Conservation (phyloP, 2,888 invertebrate genomes). For the Drosophila ochracea region DNA sequence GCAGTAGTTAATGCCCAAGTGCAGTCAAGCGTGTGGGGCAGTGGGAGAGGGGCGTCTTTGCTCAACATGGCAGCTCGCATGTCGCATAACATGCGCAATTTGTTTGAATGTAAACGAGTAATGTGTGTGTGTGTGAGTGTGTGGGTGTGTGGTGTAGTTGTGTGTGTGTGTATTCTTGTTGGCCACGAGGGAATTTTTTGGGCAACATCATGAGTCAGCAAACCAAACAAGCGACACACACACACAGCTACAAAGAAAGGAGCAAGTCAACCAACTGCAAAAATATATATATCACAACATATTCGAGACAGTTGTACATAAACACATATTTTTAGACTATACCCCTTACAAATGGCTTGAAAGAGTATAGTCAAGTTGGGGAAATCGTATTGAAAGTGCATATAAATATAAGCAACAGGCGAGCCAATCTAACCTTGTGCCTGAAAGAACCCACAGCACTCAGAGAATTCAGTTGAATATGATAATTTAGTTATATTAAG, state of each 20-base stretch:
- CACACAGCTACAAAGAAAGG: conserved; percentile 1
- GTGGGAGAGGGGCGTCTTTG: background rate
- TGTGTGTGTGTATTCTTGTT: conserved; percentile 45
- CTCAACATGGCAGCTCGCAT: conserved; percentile 77
- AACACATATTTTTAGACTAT: conserved; percentile 10
- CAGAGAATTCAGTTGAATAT: background rate
- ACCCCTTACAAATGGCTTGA: background rate
- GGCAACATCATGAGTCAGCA: conserved; percentile 79
- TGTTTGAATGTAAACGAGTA: conserved; percentile 62
- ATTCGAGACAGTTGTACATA: conserved; percentile 21
- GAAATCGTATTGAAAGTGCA: background rate
- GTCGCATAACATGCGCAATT: conserved; percentile 79
- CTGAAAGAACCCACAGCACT: background rate
- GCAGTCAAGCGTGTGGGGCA: conserved; percentile 26
- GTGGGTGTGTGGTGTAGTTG: conserved; percentile 1
- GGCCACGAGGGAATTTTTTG: conserved; percentile 67
- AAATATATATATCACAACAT: conserved; percentile 71
- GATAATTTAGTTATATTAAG: background rate
- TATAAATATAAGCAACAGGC: background rate
- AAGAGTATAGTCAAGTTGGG: background rate
- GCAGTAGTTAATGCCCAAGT: conserved; percentile 33
- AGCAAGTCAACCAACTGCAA: conserved; percentile 75
- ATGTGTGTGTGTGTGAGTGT: conserved; percentile 4
- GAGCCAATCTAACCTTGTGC: background rate
- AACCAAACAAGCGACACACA: conserved; percentile 61